Evolutionary conservation across 23 tunicate genomes (phyloP), one percentile per base, ranked within the genome.

Genomic region (Ascidia mentula): DNA sequence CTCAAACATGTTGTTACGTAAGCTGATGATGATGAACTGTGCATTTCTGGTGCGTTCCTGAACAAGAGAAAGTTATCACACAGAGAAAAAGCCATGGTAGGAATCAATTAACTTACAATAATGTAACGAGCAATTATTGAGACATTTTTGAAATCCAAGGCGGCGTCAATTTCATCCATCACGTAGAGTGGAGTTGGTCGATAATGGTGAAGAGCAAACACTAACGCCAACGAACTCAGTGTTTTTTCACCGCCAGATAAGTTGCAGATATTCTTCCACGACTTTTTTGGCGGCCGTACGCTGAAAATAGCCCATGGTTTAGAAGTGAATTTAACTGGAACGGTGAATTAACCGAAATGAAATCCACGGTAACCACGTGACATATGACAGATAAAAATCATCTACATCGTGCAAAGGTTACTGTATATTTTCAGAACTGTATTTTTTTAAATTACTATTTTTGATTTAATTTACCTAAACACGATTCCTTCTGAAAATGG

Each of bases 151-250:
- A 90, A 83, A 65, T 95, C 99, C 30, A 95, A 79, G 18, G 99
- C 99, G 32, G 99, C 99, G 59, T 95, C 99, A 17, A 95, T 95
- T 45, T 95, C 99, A 75, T 95, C 99, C 99, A 95, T 95, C 1
- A 95, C 99, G 76, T 95, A 95, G 8, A 95, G 82, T 6, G 99
- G 99, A 37, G 96, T 95, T 9, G 99, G 99, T 33, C 95, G 69
- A 61, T 90, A 95, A 59, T 95, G 95, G 53, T 95, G 99, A n/a
- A 95, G 87, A 22, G 99, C 96, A 71, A 95, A 95, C 17, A 95
- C 93, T 72, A 95, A 76, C 2, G 99, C 96, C 38, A 95, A 73
- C 0, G 99, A 95, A 65, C 92, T 85, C 0, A 95, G 82, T 34
- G 99, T 95, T 69, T 95, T 95, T 46, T 95, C 99, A 0, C 99